Percentiles rank a stretch among this genome's conserved stretches.
Conservation (phyloP, 2,113 vertebrate species). For the Tautogolabrus adspersus region DNA sequence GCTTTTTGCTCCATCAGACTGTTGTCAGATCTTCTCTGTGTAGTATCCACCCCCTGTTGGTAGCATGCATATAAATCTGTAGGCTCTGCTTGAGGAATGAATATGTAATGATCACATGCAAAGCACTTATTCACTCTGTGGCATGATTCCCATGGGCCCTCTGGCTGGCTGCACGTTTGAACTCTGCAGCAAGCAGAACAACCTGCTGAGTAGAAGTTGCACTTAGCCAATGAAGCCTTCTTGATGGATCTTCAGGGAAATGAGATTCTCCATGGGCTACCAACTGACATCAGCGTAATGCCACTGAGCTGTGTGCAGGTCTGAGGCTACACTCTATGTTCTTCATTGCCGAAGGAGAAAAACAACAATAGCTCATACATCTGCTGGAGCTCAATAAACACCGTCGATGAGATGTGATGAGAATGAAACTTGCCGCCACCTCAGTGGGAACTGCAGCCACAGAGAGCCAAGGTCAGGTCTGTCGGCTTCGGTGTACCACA, state of each 20-base stretch:
- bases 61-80: constrained; percentile 26
- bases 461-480: constrained; percentile 74
- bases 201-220: constrained; percentile 53
- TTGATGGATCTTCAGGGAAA: constrained; percentile 60
- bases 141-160: constrained; percentile 17
- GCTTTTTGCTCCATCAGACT: constrained; percentile 39
- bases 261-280: constrained; percentile 35
- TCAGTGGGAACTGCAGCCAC: constrained; percentile 46
- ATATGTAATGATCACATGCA: constrained; percentile 58
- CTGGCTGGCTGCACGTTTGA: constrained; percentile 42
- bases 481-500: constrained; percentile 56
- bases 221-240: constrained; percentile 34
- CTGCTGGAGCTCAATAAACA: constrained; percentile 41
- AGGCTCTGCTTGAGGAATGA: constrained; percentile 48
- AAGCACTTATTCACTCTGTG: constrained; percentile 41
- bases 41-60: constrained; percentile 25
- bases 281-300: constrained; percentile 49
- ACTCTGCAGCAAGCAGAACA: constrained; percentile 44
- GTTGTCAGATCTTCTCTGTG: constrained; percentile 47
- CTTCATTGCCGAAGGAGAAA: constrained; percentile 1
- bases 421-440: constrained; percentile 56
- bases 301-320: constrained; percentile 28
- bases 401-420: constrained; percentile 51
- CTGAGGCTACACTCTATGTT: constrained; percentile 12
- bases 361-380: constrained; percentile 46